Evolutionary conservation across 2,797 vertebrate genomes (phyloP), one percentile per base, ranked within the genome.

Genomic region (Scomberomorus guttatus): DNA sequence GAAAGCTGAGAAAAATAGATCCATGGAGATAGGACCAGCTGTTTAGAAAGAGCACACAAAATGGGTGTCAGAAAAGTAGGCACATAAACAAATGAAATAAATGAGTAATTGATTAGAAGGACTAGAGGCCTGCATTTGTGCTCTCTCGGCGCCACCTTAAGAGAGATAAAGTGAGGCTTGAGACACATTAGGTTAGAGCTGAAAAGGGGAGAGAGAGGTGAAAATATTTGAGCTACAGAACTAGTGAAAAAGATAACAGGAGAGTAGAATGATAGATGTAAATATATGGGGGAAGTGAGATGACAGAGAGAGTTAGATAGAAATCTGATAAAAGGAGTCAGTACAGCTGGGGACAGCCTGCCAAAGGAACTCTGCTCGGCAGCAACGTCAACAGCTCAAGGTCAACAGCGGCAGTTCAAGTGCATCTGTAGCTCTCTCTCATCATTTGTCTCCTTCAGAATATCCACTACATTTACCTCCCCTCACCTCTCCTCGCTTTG

Each of bases 381-480:
- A 81, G 66, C 54, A 86, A 68, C 89, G 84, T 80, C 62, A 71
- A 13, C 34, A 39, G 42, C 72, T 78, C 82, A 90, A 89, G 88
- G 91, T 92, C 87, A 90, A 82, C 81, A 77, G 83, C 80, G 72
- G 73, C 61, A 70, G 72, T 84, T 87, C 12, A 50, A 92, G 81
- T 84, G 81, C 80, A 84, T 83, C 57, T 65, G 78, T 77, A 81
- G 70, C 71, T 87, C 74, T 75, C 75, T 84, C 83, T 91, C 85
- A 89, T 91, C 88, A 86, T 89, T 85, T 57, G 68, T 90, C 89
- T 90, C 83, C 76, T 79, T 88, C 78, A 72, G 60, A 32, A 66
- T 54, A 77, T 70, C 73, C 65, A 67, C 74, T 60, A 52, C 75
- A 80, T 74, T 76, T 66, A 75, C 77, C 80, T 87, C 68, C 56